These are phyloP conservation scores for Pterocles gutturalis DNA, from an alignment of 2,113 vertebrate species.

Conservation along the genomic window DNA sequence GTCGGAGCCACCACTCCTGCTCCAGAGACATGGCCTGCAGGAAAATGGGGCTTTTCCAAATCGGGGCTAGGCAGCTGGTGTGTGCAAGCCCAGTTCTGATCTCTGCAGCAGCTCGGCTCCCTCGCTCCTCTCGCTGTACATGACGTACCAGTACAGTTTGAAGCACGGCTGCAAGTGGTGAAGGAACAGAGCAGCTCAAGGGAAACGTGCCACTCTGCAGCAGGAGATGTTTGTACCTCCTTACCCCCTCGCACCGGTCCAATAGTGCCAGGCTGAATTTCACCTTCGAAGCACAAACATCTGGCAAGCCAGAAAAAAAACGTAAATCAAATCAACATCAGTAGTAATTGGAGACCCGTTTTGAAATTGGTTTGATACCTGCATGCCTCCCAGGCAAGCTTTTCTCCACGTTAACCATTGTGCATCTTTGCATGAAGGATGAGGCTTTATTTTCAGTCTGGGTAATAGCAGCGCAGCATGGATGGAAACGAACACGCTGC, in stretches of 20 bases:
- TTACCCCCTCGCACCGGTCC: not conserved
- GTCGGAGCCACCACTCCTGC: not conserved
- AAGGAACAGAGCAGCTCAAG: not conserved
- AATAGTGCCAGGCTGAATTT: not conserved
- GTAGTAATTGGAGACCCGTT: slow-evolving; percentile 4
- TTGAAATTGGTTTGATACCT: slow-evolving; percentile 44
- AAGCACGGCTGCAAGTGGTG: not conserved
- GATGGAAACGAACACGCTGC: not conserved
- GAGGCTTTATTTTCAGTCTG: slow-evolving; percentile 53
- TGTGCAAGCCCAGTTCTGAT: not conserved
- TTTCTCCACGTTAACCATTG: slow-evolving; percentile 46
- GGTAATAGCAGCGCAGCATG: not conserved
- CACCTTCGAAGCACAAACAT: not conserved
- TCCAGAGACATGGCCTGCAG: not conserved
- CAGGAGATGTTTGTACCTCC: not conserved
- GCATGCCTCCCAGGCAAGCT: slow-evolving; percentile 41
- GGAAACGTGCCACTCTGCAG: not conserved
- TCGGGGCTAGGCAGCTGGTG: not conserved
- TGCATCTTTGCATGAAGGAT: slow-evolving; percentile 62
- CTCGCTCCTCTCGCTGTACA: not conserved
- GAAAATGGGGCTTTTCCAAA: not conserved
- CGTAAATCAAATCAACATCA: slow-evolving; percentile 23
- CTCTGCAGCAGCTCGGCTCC: not conserved
- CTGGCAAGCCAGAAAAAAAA: slow-evolving; percentile 7
- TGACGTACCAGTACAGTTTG: not conserved